Conservation (phyloP, 1,140 invertebrate genomes). For the Trissolcus basalis region DNA sequence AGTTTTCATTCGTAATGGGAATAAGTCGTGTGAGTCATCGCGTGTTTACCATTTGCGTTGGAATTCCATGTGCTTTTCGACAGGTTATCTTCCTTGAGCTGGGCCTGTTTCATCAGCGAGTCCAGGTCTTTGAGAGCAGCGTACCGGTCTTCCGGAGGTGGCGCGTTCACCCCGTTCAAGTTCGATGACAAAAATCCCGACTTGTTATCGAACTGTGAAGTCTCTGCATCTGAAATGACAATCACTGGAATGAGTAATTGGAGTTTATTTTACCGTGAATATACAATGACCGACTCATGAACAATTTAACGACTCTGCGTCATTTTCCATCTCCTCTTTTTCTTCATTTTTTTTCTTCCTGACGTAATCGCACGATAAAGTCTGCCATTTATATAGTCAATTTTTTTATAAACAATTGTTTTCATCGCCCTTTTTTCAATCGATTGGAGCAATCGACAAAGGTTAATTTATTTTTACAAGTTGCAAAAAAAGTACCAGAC, state of each 20-base stretch:
- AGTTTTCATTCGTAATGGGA: conserved; percentile 19
- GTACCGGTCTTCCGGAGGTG: conserved; percentile 85
- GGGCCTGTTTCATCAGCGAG: conserved; percentile 78
- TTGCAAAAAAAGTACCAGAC: no score
- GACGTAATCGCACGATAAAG: no score
- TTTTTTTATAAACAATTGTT: no score
- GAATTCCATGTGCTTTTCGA: conserved; percentile 67
- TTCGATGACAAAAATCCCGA: conserved; percentile 61
- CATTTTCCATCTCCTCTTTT: neutral
- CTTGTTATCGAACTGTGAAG: conserved; percentile 66
- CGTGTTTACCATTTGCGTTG: conserved; percentile 67
- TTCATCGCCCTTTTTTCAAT: no score
- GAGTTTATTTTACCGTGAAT: neutral
- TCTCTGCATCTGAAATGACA: conserved; percentile 65
- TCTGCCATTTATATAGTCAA: no score
- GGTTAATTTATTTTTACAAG: no score
- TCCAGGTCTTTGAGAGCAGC: conserved; percentile 89
- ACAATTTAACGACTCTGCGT: neutral
- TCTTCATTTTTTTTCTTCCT: neutral
- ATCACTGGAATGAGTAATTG: neutral
- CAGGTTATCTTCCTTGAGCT: conserved; percentile 69
- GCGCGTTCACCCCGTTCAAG: conserved; percentile 67
- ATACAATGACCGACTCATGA: neutral
- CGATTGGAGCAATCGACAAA: no score
- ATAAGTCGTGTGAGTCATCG: conserved; percentile 31